A percentile compares a stretch with the other conserved stretches of the same genome.
phyloP scores from a whole-genome alignment of 2,113 vertebrate species.

The Grammomys dolichurus region DNA sequence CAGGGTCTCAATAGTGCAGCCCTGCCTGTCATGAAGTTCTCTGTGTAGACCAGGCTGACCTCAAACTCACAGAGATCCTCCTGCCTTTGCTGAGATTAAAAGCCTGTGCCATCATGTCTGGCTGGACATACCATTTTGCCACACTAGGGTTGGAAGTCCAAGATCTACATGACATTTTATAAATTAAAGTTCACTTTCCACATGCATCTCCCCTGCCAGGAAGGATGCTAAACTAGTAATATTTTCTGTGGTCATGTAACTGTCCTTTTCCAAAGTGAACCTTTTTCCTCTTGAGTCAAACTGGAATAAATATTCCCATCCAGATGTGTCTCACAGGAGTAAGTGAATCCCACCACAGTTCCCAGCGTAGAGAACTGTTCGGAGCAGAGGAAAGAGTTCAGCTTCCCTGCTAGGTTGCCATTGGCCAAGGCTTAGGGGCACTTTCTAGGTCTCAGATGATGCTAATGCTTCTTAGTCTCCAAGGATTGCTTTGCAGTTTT shows the following conservation, averaged over 20 bases:
- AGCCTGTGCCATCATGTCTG: neutral
- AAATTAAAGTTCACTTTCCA: conserved; percentile 45
- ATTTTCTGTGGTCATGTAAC: neutral
- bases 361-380: neutral
- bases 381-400: neutral
- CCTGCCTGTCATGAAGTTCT: neutral
- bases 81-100: neutral
- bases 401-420: neutral
- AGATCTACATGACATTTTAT: neutral
- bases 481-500: neutral
- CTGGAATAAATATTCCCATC: neutral
- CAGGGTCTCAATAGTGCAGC: neutral
- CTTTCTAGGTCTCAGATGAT: neutral
- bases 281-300: neutral
- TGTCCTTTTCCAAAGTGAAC: neutral
- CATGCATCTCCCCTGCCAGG: neutral
- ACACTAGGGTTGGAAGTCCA: neutral
- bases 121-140: neutral
- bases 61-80: neutral
- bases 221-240: neutral
- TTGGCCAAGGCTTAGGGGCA: neutral
- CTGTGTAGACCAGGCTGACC: neutral
- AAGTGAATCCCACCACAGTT: neutral
- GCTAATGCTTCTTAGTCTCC: neutral
- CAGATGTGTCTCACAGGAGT: neutral